These are phyloP conservation scores for Erithacus rubecula DNA, from an alignment of 2,797 vertebrate species.

Conservation along the genomic window DNA sequence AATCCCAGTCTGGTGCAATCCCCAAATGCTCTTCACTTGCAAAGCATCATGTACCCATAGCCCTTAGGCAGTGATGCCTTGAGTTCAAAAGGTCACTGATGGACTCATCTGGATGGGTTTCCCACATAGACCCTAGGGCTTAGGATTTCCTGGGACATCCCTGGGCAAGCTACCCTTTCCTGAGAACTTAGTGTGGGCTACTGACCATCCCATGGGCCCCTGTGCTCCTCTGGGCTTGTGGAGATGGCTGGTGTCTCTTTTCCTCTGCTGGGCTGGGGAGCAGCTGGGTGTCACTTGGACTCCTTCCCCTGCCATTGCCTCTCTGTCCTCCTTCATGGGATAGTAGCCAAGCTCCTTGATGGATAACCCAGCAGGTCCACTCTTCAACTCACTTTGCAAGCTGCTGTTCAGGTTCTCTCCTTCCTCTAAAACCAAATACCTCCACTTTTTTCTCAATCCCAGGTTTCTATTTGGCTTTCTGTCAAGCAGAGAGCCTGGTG, in stretches of 20 bases:
- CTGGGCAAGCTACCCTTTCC: not conserved
- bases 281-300: not conserved
- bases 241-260: not conserved
- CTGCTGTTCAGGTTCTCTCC: not conserved
- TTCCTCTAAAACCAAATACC: not conserved
- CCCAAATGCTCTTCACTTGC: not conserved
- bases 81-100: not conserved
- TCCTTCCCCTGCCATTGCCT: not conserved
- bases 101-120: not conserved
- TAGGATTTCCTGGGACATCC: not conserved
- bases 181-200: not conserved
- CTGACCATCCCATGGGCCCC: fast-evolving
- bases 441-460: not conserved
- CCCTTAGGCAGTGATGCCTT: not conserved
- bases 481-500: fast-evolving
- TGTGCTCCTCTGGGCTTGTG: not conserved
- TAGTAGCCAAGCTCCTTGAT: not conserved
- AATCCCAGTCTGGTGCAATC: not conserved
- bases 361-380: not conserved
- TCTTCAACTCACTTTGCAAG: fast-evolving
- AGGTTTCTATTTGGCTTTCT: fast-evolving
- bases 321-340: not conserved
- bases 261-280: not conserved
- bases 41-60: not conserved
- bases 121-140: not conserved